These are phyloP conservation scores for Eupithecia insigniata DNA, from an alignment of 2,888 invertebrate species.

Conservation along the genomic window DNA sequence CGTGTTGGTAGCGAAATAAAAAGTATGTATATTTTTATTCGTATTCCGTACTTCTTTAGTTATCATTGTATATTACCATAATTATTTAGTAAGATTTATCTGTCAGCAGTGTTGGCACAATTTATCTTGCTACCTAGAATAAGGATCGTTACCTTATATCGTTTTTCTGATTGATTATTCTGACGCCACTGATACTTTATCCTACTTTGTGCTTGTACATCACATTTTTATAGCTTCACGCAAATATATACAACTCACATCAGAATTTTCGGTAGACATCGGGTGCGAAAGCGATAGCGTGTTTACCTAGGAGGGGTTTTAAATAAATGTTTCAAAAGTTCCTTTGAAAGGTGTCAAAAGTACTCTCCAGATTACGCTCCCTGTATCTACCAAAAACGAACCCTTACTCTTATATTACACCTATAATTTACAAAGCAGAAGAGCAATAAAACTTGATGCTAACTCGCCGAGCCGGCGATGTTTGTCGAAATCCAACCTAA, in stretches of 20 bases:
- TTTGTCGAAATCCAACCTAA: conserved; percentile 73
- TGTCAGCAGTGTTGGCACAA: too few relatives aligned
- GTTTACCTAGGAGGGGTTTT: neutral
- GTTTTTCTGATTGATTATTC: neutral
- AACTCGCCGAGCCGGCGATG: conserved; percentile 70
- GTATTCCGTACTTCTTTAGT: too few relatives aligned
- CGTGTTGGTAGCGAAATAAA: neutral
- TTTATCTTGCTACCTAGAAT: neutral
- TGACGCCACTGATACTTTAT: neutral
- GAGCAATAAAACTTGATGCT: conserved; percentile 81
- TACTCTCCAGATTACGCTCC: neutral
- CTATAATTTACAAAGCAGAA: conserved; percentile 76
- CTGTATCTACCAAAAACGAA: conserved; percentile 22
- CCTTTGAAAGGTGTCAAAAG: neutral
- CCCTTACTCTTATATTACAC: conserved; percentile 66
- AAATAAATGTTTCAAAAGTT: neutral
- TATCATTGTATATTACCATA: too few relatives aligned
- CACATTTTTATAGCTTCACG: neutral
- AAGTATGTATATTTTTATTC: neutral
- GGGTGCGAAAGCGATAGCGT: neutral
- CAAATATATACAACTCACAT: neutral
- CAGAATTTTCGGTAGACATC: neutral
- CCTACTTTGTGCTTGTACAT: neutral
- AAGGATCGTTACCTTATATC: too few relatives aligned
- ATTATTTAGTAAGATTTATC: too few relatives aligned